Percentiles rank a stretch among this genome's conserved stretches.
Evolutionary conservation across 2,113 vertebrate species (phyloP).

Genomic region (Sporophila hypoxantha): DNA sequence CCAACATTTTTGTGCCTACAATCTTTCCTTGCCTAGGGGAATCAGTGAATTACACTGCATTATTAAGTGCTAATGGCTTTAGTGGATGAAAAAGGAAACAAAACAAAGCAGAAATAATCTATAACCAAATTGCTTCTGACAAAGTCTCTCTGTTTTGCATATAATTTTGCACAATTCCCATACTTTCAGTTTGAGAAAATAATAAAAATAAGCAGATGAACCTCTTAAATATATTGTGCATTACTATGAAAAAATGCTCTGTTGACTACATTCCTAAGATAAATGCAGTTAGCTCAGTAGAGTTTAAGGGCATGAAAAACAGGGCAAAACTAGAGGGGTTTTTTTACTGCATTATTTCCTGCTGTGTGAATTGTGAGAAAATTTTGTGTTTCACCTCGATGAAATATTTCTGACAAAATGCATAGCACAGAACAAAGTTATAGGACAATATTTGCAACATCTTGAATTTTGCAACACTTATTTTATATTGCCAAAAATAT

Average conservation of each 20-base stretch:
- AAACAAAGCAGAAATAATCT: not conserved
- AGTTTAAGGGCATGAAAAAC: not conserved
- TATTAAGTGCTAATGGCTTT: conserved; percentile 14
- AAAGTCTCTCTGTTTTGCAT: not conserved
- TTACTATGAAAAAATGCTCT: not conserved
- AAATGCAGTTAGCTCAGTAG: not conserved
- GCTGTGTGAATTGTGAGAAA: not conserved
- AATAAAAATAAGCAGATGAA: not conserved
- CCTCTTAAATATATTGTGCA: not conserved
- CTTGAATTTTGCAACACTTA: not conserved
- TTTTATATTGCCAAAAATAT: not conserved
- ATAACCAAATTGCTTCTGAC: not conserved
- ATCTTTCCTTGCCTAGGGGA: conserved; percentile 1
- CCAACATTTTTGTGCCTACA: not conserved
- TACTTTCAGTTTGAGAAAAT: not conserved
- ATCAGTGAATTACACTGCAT: not conserved
- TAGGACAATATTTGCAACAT: not conserved
- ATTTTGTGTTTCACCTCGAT: not conserved
- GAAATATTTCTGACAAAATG: not conserved
- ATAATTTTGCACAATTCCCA: not conserved
- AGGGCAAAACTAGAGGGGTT: not conserved
- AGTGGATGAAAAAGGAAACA: not conserved
- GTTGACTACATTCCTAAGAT: not conserved
- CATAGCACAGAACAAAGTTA: not conserved
- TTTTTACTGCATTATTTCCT: not conserved